Percentiles rank a stretch among this genome's conserved stretches.
Conservation (phyloP, 2,113 vertebrate genomes). For the Neofelis nebulosa region DNA sequence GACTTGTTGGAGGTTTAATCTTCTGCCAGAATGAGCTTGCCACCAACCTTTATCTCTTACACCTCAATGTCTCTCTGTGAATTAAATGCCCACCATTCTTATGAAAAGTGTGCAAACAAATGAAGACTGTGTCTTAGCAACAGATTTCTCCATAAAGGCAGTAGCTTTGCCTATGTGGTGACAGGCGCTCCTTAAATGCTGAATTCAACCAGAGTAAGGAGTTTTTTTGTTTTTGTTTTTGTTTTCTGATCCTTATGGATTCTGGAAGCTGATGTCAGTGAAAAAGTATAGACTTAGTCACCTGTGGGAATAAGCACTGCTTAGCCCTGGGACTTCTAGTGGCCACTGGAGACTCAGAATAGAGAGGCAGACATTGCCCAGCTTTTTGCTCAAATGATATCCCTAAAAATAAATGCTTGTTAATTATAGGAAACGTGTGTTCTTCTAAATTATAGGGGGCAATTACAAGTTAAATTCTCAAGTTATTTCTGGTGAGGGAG, state of each 20-base stretch:
- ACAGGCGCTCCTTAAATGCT: neutral
- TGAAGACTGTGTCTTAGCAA: constrained; percentile 64
- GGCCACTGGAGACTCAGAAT: neutral
- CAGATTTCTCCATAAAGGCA: constrained; percentile 48
- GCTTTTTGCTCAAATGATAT: neutral
- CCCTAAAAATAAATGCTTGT: constrained; percentile 45
- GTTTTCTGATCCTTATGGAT: neutral
- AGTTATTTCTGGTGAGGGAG: constrained; percentile 44
- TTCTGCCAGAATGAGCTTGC: neutral
- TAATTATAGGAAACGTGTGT: constrained; percentile 67
- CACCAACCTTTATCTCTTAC: neutral
- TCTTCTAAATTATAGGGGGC: constrained; percentile 39
- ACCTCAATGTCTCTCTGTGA: constrained; percentile 38
- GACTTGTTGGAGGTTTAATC: neutral
- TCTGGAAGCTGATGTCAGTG: neutral
- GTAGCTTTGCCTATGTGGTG: neutral
- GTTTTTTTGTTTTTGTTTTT: neutral
- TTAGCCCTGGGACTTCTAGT: neutral
- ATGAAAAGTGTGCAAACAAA: constrained; percentile 68
- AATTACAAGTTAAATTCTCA: constrained; percentile 47
- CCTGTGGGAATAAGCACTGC: neutral
- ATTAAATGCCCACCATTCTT: constrained; percentile 43
- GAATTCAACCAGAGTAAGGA: neutral
- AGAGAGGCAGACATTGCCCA: constrained; percentile 22
- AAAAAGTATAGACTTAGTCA: constrained; percentile 2